A percentile compares a stretch with the other conserved stretches of the same genome.
Conservation (phyloP, 2,888 invertebrate species). For the Muschampia staudingeri region DNA sequence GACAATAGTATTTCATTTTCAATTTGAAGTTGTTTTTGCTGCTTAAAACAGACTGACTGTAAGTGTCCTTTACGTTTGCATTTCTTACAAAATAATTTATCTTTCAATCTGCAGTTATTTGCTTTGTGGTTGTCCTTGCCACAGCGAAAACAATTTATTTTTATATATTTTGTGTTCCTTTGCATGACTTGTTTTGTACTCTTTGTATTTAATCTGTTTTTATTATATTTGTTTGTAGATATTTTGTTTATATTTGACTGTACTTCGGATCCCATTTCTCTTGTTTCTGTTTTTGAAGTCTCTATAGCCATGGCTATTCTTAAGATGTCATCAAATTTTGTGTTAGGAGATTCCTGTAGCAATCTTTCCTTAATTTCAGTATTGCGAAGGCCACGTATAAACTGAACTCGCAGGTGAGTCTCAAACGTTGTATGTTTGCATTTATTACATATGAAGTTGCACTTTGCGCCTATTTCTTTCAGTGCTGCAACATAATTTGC, state of each 20-base stretch:
- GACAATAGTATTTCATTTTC: no score
- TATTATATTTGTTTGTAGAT: neutral
- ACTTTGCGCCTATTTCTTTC: neutral
- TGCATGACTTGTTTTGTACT: neutral
- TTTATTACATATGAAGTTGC: no score
- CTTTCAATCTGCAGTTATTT: neutral
- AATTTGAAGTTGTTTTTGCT: neutral
- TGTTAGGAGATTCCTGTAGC: neutral
- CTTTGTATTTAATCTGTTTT: neutral
- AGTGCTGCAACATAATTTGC: neutral
- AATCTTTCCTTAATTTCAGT: neutral
- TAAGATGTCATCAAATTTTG: neutral
- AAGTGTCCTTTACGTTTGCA: neutral
- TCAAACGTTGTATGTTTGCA: no score
- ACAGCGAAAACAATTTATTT: no score
- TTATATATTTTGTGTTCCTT: neutral
- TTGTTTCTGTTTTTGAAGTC: neutral
- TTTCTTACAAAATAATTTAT: neutral
- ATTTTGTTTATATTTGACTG: neutral
- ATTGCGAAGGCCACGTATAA: neutral
- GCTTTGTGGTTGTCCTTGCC: no score
- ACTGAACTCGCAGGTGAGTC: no score
- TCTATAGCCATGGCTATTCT: neutral
- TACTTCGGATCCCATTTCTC: neutral
- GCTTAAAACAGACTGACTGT: neutral